These are phyloP conservation scores for Molanna angustata DNA, from an alignment of 2,888 invertebrate species.

Conservation along the genomic window DNA sequence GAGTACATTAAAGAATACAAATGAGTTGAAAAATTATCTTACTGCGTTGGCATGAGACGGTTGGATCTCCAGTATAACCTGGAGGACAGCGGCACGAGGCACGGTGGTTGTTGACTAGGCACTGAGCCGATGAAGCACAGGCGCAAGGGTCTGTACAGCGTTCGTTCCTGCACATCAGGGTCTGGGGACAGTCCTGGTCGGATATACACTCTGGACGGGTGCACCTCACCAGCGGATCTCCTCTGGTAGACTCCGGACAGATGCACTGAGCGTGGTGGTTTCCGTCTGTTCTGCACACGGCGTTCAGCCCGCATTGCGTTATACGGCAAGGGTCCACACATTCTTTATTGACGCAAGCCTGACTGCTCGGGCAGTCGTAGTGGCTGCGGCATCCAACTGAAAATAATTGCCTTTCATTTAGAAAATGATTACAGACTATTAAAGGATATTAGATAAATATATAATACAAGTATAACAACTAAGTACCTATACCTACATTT, in stretches of 20 bases:
- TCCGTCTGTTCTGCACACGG: slow-evolving; percentile 71
- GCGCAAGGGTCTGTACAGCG: slow-evolving; percentile 82
- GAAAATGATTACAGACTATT: no score
- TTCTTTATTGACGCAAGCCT: slow-evolving; percentile 78
- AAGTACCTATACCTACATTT: no score
- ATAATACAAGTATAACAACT: no score
- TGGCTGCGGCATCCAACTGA: slow-evolving; percentile 81
- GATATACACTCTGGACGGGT: slow-evolving; percentile 72
- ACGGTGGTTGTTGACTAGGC: slow-evolving; percentile 72
- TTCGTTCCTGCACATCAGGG: slow-evolving; percentile 74
- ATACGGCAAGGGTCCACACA: slow-evolving; percentile 78
- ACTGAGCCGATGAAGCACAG: slow-evolving; percentile 75
- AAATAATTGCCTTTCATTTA: slow-evolving; percentile 34
- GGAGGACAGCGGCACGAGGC: slow-evolving; percentile 80
- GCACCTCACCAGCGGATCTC: slow-evolving; percentile 78
- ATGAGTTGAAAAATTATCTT: no score
- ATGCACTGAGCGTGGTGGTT: slow-evolving; percentile 78
- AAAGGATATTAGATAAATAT: no score
- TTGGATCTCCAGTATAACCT: slow-evolving; percentile 77
- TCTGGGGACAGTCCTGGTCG: slow-evolving; percentile 75
- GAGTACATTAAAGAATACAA: no score
- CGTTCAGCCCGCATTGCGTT: slow-evolving; percentile 77
- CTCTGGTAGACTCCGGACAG: slow-evolving; percentile 71
- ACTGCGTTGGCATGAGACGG: slow-evolving; percentile 63
- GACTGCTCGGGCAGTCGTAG: slow-evolving; percentile 76